Evolutionary conservation across 2,113 vertebrate genomes (phyloP).

Genomic region (Rhinolophus sinicus): DNA sequence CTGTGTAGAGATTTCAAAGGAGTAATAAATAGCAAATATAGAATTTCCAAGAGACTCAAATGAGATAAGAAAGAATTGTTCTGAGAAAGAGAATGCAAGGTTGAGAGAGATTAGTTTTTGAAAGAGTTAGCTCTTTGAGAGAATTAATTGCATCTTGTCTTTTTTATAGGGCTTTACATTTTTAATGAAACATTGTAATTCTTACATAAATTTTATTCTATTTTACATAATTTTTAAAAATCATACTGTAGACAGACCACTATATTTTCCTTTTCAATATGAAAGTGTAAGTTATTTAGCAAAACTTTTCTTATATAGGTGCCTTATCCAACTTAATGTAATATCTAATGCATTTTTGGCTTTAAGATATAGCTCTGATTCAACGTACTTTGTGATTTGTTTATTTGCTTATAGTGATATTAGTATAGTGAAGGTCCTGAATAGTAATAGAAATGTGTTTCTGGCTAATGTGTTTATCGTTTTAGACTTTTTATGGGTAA

Average conservation of each 20-base stretch:
- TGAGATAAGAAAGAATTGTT: neutral
- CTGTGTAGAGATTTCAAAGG: neutral
- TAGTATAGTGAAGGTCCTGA: neutral
- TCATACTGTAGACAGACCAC: neutral
- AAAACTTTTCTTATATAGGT: neutral
- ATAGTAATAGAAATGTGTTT: neutral
- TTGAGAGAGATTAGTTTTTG: neutral
- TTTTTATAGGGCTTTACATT: neutral
- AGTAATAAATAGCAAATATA: neutral
- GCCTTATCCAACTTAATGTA: neutral
- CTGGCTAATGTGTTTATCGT: neutral
- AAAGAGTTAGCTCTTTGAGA: neutral
- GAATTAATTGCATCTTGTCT: neutral
- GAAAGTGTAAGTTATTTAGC: neutral
- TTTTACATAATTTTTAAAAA: neutral
- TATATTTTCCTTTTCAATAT: neutral
- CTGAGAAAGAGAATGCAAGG: neutral
- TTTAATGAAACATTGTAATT: neutral
- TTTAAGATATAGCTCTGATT: neutral
- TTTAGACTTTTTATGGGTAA: neutral
- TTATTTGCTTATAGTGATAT: neutral
- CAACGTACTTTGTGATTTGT: neutral
- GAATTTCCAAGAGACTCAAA: neutral
- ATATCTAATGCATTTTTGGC: neutral
- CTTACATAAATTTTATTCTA: neutral